A percentile compares a stretch with the other conserved stretches of the same genome.
Evolutionary conservation across 92 coral and sea anemone genomes (phyloP).

Genomic region (Palythoa caribaeorum): DNA sequence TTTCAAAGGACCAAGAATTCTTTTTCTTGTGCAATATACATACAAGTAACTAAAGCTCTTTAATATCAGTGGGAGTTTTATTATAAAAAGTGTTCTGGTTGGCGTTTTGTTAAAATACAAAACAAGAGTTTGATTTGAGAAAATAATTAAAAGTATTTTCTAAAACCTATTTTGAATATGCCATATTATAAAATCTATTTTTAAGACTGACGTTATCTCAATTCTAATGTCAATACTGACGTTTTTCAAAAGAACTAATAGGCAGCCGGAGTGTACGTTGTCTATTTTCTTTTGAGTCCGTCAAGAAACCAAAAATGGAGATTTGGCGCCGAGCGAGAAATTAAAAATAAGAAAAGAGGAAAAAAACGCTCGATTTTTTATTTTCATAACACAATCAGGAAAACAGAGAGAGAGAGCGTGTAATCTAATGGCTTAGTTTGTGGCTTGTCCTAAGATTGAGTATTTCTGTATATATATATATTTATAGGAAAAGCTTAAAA

Average conservation of each 20-base stretch:
- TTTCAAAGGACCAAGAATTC: not conserved
- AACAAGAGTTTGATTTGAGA: conserved; percentile 23
- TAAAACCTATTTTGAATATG: not conserved
- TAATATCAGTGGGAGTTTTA: conserved; percentile 7
- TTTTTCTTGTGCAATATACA: not conserved
- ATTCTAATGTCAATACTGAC: not conserved
- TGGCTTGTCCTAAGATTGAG: too few species aligned
- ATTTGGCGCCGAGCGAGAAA: too few species aligned
- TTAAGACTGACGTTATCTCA: not conserved
- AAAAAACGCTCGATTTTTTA: too few species aligned
- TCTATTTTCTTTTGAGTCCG: too few species aligned
- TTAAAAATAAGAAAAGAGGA: too few species aligned
- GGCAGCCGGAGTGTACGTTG: too few species aligned
- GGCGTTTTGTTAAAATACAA: conserved; percentile 28
- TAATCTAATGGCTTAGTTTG: too few species aligned
- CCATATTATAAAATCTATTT: not conserved
- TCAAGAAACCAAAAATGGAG: too few species aligned
- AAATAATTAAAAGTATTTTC: not conserved
- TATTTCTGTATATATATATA: too few species aligned
- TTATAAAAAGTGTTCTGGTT: not conserved
- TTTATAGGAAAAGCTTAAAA: too few species aligned
- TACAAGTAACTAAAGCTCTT: not conserved
- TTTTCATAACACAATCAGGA: too few species aligned
- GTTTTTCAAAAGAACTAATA: not conserved
- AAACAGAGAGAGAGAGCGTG: too few species aligned